Evolutionary conservation across 2,888 invertebrate species (phyloP), one percentile per base, ranked within the genome.

Genomic region (Melieria picta): DNA sequence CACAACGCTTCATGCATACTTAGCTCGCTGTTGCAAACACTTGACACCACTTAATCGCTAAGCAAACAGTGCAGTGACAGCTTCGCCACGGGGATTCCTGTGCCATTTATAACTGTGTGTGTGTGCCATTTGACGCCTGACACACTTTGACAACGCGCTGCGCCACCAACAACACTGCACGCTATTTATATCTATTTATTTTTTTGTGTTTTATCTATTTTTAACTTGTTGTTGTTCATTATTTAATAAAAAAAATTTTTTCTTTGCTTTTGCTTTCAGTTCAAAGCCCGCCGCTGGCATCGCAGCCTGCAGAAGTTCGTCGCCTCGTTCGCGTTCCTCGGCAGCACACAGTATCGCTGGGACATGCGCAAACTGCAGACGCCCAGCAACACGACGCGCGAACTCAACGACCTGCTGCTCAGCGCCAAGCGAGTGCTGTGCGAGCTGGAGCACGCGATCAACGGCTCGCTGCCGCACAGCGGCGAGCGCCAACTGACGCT

Each of bases 371-470:
- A 79, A 7, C 79, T 78, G 52, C 72, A 75, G 62, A 69, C 73
- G 6, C 60, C 77, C 7, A 77, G 78, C 16, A 60, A 70, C 0
- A 72, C 67, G 52, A 80, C 82, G 3, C 58, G 74, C 0, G 84
- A 86, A 72, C 79, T 86, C 47, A 77, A 82, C 65, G 70, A 75
- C 0, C 76, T 86, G 30, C 69, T 86, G 0, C 42, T 71, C 5
- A 82, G 83, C 72, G 84, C 86, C 1, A 79, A 81, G 5, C 74
- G 75, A 1, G 71, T 85, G 13, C 79, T 87, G 7, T 87, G 86
- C 70, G 83, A 84, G 65, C 79, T 86, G 63, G 86, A 86, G 80
- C 79, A 79, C 1, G 80, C 85, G 61, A 84, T 86, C 76, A 85
- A 85, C 56, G 73, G 76, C 3, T 80, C 83, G 5, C 78, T 79